Evolutionary conservation across 2,797 vertebrate genomes (phyloP), one percentile per base, ranked within the genome.

Genomic region (Brotula barbata): DNA sequence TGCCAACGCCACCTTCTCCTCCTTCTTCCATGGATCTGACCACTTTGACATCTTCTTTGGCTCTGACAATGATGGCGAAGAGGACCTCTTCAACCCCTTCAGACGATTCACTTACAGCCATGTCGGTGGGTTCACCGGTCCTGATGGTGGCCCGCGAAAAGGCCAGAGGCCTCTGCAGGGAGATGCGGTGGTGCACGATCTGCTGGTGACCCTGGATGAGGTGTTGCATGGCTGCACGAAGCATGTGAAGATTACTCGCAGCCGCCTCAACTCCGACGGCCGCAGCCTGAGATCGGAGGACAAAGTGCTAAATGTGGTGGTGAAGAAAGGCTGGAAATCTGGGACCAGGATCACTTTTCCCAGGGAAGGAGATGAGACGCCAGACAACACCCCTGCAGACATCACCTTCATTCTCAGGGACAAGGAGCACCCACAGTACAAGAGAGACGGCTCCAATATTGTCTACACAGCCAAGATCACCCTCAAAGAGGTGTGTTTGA

Each of bases 301-400:
- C 77, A 95, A 96, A 88, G 93, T 98, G 77, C 85, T 99, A 4
- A 96, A 97, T 6, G 94, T 99, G 65, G 95, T 98, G 84, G 97
- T 99, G 88, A 97, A 99, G 80, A 94, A 94, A 6, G 96, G 96
- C 7, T 99, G 95, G 96, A 96, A 94, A 62, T 94, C 96, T 3
- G 96, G 96, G 36, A 99, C 96, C 62, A 97, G 92, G 88, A 97
- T 99, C 92, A 99, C 96, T 25, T 98, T 99, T 83, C 96, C 95
- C 62, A 93, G 94, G 63, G 96, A 98, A 78, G 96, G 96, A 0
- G 94, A 97, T 0, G 95, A 95, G 83, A 94, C 94, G 0, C 91
- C 93, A 0, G 92, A 94, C 85, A 96, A 92, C 81, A 92, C 93
- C 84, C 94, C 96, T 0, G 93, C 93, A 0, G 96, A 99, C 77